These are phyloP conservation scores for Tetrao urogallus DNA, from an alignment of 2,113 vertebrate genomes.

Conservation along the genomic window DNA sequence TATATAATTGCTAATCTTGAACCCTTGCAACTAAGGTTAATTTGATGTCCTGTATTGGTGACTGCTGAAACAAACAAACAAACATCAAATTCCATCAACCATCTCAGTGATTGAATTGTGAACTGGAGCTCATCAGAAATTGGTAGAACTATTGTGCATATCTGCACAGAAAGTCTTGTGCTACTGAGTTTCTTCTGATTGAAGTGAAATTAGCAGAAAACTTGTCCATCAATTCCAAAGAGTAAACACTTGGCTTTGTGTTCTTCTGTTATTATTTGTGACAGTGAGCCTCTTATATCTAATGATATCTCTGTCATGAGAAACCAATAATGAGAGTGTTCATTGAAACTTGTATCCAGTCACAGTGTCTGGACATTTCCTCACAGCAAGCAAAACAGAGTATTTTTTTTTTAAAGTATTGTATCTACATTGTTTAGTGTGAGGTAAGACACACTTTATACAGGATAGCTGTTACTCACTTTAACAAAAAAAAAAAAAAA, in stretches of 20 bases:
- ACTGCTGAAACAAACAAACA: not conserved
- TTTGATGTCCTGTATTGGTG: not conserved
- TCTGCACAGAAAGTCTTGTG: not conserved
- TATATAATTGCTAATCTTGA: not conserved
- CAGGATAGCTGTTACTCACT: not conserved
- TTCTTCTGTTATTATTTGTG: not conserved
- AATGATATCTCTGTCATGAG: not conserved
- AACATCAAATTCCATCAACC: not conserved
- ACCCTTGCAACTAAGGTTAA: not conserved
- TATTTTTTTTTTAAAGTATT: not conserved
- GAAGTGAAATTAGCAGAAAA: not conserved
- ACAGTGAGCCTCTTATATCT: not conserved
- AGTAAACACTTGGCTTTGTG: not conserved
- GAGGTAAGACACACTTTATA: not conserved
- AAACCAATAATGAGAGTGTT: not conserved
- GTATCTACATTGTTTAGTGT: rapidly evolving
- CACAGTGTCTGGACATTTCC: not conserved
- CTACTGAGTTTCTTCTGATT: not conserved
- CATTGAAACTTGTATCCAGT: not conserved
- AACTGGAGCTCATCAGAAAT: not conserved
- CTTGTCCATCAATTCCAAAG: not conserved
- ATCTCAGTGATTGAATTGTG: not conserved
- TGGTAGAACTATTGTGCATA: not conserved
- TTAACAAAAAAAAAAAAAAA: not conserved
- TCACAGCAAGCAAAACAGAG: not conserved